A percentile compares a stretch with the other conserved stretches of the same genome.
phyloP scores from a whole-genome alignment of 2,888 invertebrate species.

The Cosmia trapezina region DNA sequence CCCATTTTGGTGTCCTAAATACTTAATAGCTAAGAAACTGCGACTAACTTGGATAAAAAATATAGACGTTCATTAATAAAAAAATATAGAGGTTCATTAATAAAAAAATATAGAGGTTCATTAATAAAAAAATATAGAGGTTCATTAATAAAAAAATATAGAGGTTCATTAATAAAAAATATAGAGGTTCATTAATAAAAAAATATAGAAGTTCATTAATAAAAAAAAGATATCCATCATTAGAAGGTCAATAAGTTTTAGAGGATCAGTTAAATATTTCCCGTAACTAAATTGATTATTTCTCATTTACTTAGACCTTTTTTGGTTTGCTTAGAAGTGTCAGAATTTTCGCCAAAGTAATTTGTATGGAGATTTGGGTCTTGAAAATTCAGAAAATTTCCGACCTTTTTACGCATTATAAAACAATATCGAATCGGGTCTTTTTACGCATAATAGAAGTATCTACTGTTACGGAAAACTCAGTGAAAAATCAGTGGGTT shows the following conservation, averaged over 20 bases:
- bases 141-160: too few relatives aligned
- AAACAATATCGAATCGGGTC: too few relatives aligned
- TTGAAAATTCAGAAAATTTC: too few relatives aligned
- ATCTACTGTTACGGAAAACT: too few relatives aligned
- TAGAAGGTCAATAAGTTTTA: not conserved
- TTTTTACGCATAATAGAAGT: too few relatives aligned
- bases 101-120: not conserved
- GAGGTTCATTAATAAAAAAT: not conserved
- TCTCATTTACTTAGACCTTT: not conserved
- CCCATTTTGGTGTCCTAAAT: not conserved
- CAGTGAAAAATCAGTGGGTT: too few relatives aligned
- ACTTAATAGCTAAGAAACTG: not conserved
- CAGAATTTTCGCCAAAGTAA: too few relatives aligned
- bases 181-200: not conserved
- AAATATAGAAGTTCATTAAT: not conserved
- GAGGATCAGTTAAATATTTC: not conserved
- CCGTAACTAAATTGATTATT: not conserved
- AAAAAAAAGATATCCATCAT: not conserved
- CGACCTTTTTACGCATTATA: too few relatives aligned
- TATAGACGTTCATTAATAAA: not conserved
- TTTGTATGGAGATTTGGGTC: too few relatives aligned
- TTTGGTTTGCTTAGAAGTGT: not conserved
- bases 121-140: too few relatives aligned
- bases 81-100: too few relatives aligned
- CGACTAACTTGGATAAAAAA: not conserved